Base-by-base conservation (phyloP, 2,888 invertebrate genomes). In the Chrysolina oricalcia region DNA sequence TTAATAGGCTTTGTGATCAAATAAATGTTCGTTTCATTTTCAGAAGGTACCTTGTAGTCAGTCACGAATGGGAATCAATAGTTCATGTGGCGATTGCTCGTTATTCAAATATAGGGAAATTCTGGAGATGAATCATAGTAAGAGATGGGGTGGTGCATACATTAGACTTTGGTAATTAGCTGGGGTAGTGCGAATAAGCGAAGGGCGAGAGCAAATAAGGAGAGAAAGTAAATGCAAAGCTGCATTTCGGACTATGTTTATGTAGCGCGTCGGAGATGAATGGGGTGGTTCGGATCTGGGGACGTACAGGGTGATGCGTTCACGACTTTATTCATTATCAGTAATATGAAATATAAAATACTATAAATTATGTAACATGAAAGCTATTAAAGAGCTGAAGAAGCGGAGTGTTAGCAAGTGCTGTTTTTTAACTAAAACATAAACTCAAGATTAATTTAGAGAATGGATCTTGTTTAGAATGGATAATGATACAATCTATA, bases 181-280 rank as follows among this genome's bases (percentile, higher is more conserved):
- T 68, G 74, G 70, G 78, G 79, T 77, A 65, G 75, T 74, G 73
- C 72, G 72, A 75, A 78, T 77, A 53, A 74, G 66, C 74, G 65
- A 64, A 75, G 77, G 78, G 76, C 78, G 74, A 77, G 73, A 73
- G 77, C 70, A 77, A 77, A 78, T 75, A 78, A 41, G 65, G 23
- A 59, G 76, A 75, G 75, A 73, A 78, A 75, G 78, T 74, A 74
- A 79, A 80, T 77, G 78, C 76, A 78, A 80, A 79, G 81, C 81
- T 79, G 79, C 80, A 80, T 81, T 79, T 79, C 77, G 78, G 77
- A 77, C 79, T 82, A 78, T 82, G 84, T 82, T 83, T 83, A 81
- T 79, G 77, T 80, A 74, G 74, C 68, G 70, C 75, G 72, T 64
- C 68, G 74, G 78, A 81, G 78, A 82, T 82, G 81, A 81, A 79